A percentile compares a stretch with the other conserved stretches of the same genome.
These are phyloP conservation scores for Pomatostomus ruficeps DNA, from an alignment of 2,113 vertebrate genomes.

Conservation along the genomic window DNA sequence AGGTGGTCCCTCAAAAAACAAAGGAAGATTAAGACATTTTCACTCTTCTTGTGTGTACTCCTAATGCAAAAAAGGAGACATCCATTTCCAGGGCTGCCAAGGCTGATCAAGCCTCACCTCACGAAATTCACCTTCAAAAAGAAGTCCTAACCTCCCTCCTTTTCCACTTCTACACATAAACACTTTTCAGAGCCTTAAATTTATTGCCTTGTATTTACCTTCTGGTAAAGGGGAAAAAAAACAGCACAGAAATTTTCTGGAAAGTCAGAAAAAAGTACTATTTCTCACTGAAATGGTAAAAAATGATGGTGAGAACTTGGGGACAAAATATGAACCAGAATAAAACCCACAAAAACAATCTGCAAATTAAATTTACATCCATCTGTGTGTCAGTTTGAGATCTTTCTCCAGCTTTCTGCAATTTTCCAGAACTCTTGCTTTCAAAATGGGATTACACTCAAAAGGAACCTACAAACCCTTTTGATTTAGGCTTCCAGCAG, in stretches of 20 bases:
- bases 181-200: neutral
- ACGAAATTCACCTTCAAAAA: neutral
- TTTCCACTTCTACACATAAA: neutral
- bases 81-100: neutral
- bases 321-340: neutral
- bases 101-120: neutral
- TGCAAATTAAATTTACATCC: neutral
- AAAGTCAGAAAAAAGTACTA: neutral
- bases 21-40: neutral
- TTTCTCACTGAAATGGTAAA: neutral
- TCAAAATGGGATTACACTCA: neutral
- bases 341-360: neutral
- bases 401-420: neutral
- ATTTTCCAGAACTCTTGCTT: neutral
- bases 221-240: neutral
- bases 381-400: neutral
- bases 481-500: neutral
- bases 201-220: neutral
- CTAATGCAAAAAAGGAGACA: neutral
- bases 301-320: neutral
- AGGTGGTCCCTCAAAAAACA: neutral
- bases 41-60: neutral
- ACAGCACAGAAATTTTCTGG: neutral
- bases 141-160: neutral
- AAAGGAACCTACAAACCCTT: neutral